Base-by-base conservation (phyloP, 2,888 invertebrate genomes). In the Prostheceraeus crozeri region DNA sequence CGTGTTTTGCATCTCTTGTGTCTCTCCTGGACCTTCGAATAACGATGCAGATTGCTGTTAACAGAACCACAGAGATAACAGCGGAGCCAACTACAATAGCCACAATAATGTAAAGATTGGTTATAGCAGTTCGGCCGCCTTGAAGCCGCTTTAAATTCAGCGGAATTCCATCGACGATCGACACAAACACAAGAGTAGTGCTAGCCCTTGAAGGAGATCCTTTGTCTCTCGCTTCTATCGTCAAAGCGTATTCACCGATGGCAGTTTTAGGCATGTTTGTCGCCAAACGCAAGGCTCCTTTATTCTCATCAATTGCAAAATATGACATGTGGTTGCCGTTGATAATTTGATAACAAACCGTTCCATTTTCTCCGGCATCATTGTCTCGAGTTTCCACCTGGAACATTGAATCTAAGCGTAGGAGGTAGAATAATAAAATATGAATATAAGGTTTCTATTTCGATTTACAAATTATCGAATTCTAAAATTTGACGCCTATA, bases 51-150 rank as follows among this genome's bases (percentile, higher is more conserved):
- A 48, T 48, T 3, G 48, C 48, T 4, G 48, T 48, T 30, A 48
- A 14, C 4, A 48, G 48, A 4, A 48, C 48, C 48, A 48, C 6
- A 10, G 48, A 25, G 23, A 48, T 48, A 6, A 48, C 23, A 21
- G 28, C 25, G 25, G 48, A 48, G 48, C 27, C 48, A 6, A 21
- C 48, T 4, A 48, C 48, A 25, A 48, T 48, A 4, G 48, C 48
- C 27, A 48, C 28, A 30, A 48, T 48, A 4, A 48, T 48, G 48
- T 48, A 48, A 30, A 48, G 48, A 19, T 48, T 48, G 48, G 48
- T 48, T n/a, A n/a, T n/a, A n/a, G n/a, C n/a, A n/a, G n/a, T n/a
- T n/a, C n/a, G n/a, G n/a, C n/a, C n/a, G n/a, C n/a, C n/a, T n/a
- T n/a, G n/a, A n/a, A n/a, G n/a, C n/a, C n/a, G n/a, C n/a, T n/a